Percentiles rank a stretch among this genome's conserved stretches.
Conservation (phyloP, 2,888 invertebrate species). For the Kryphioiulus occultus region DNA sequence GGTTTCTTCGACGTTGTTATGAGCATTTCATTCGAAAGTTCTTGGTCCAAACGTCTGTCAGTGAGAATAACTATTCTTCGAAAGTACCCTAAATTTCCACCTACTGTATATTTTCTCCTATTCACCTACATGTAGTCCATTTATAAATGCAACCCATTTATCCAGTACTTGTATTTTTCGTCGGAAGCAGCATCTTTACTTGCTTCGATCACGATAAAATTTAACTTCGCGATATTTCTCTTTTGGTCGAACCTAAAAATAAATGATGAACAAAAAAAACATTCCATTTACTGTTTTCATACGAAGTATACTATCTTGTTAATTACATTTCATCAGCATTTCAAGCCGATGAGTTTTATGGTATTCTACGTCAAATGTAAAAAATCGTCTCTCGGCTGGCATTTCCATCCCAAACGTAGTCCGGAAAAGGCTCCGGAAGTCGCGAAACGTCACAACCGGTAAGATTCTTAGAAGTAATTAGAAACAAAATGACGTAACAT, state of each 20-base stretch:
- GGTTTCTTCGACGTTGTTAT: no score
- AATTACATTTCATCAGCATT: background rate
- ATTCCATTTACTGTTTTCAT: background rate
- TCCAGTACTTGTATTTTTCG: no score
- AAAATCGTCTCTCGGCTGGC: background rate
- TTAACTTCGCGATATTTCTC: background rate
- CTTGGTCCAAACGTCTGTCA: no score
- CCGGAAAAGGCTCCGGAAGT: background rate
- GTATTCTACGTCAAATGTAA: slow-evolving; percentile 12
- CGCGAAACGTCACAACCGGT: background rate
- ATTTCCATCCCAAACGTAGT: background rate
- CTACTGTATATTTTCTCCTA: no score
- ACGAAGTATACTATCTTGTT: slow-evolving; percentile 4
- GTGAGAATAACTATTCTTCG: no score
- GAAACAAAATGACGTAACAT: background rate
- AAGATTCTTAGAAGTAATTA: background rate
- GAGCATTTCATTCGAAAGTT: no score
- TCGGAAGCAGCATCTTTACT: no score
- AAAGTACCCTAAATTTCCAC: no score
- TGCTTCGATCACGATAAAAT: no score
- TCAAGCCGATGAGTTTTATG: background rate
- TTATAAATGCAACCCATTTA: no score
- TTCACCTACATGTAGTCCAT: no score
- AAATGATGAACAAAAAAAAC: background rate
- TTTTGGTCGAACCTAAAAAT: background rate